phyloP scores from a whole-genome alignment of 2,113 vertebrate species.

The Arizona elegans region DNA sequence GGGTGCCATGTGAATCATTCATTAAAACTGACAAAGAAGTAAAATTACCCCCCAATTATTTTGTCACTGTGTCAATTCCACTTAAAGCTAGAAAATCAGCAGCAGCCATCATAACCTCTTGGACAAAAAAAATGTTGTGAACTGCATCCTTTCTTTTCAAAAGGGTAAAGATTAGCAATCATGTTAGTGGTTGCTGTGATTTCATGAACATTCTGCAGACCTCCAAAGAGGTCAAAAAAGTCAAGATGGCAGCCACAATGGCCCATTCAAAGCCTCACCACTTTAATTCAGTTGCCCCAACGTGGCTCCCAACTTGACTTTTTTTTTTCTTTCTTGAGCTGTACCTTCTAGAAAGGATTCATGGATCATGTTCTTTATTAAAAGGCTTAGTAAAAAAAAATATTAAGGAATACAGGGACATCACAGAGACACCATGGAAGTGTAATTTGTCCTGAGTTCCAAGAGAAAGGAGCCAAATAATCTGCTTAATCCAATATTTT shows the following conservation, averaged over 20 bases:
- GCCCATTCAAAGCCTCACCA: neutral
- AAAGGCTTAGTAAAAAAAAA: neutral
- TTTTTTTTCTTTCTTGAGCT: neutral
- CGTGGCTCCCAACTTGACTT: neutral
- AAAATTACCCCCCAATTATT: slow-evolving; percentile 75
- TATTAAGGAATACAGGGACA: neutral
- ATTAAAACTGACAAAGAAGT: slow-evolving; percentile 65
- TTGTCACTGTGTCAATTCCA: slow-evolving; percentile 62
- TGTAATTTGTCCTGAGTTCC: neutral
- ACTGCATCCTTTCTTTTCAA: neutral
- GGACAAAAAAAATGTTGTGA: slow-evolving; percentile 47
- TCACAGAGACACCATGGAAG: neutral
- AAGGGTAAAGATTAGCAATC: neutral
- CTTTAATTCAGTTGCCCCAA: neutral
- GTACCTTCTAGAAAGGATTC: neutral
- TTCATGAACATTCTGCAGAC: neutral
- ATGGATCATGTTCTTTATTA: neutral
- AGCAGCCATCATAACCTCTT: slow-evolving; percentile 34
- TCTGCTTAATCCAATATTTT: too few relatives aligned
- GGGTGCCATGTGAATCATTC: slow-evolving; percentile 56
- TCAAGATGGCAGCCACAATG: neutral
- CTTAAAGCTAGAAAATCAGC: slow-evolving; percentile 56
- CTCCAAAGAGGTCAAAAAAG: neutral
- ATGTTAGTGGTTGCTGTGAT: neutral
- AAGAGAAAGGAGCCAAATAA: neutral